A percentile compares a stretch with the other conserved stretches of the same genome.
These are phyloP conservation scores for Cliona cf. orientalis DNA, from an alignment of 37 sponge, comb jelly and placozoan species.

Conservation along the genomic window DNA sequence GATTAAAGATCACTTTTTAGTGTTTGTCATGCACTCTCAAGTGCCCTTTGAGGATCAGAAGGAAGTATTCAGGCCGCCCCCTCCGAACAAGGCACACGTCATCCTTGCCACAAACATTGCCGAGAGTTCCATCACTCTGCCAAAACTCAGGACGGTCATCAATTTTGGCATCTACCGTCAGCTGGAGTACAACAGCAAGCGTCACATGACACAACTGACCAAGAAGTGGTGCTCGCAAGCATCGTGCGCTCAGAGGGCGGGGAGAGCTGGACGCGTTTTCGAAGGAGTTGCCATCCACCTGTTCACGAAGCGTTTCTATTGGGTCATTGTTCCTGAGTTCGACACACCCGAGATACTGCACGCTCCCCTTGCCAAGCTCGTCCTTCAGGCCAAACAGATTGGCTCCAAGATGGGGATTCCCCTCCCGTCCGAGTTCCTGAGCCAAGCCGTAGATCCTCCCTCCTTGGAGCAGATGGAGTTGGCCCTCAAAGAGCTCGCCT, in stretches of 20 bases:
- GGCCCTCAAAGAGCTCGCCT: constrained; percentile 56
- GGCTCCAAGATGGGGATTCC: constrained; percentile 20
- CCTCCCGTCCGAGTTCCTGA: constrained; percentile 50
- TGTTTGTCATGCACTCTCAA: constrained; percentile 78
- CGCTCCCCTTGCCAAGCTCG: constrained; percentile 52
- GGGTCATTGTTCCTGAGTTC: constrained; percentile 32
- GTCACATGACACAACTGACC: constrained; percentile 39
- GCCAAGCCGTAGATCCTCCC: constrained; percentile 54
- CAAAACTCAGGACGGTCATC: constrained; percentile 66
- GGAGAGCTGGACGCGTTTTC: constrained; percentile 74
- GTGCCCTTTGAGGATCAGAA: constrained; percentile 76
- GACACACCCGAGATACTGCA: constrained; percentile 67
- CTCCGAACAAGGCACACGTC: constrained; percentile 42
- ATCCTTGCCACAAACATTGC: constrained; percentile 80
- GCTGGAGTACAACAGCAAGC: constrained; percentile 39
- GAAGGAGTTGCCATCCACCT: constrained; percentile 66
- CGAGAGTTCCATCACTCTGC: constrained; percentile 84
- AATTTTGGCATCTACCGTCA: constrained; percentile 74
- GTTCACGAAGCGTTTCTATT: constrained; percentile 47
- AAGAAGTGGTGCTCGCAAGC: constrained; percentile 76
- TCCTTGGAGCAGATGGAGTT: constrained; percentile 51
- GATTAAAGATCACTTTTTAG: constrained; percentile 18
- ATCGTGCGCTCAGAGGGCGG: constrained; percentile 73
- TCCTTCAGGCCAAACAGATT: constrained; percentile 67
- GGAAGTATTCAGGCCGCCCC: constrained; percentile 46